A percentile compares a stretch with the other conserved stretches of the same genome.
Conservation (phyloP, 1,140 invertebrate genomes). For the Bombus terrestris region DNA sequence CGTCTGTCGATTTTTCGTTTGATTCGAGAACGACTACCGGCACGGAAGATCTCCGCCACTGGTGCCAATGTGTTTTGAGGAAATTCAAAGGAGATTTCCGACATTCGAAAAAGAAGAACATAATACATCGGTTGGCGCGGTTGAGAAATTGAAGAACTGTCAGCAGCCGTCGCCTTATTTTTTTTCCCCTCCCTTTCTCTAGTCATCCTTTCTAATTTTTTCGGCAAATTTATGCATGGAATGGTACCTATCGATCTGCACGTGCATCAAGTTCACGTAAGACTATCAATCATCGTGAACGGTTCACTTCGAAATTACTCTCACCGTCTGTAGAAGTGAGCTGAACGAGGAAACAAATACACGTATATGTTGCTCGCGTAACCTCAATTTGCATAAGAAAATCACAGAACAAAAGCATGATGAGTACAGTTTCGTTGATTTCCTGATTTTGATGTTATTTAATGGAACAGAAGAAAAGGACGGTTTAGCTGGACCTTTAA, state of each 20-base stretch:
- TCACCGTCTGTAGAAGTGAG: background rate
- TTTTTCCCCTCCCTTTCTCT: no score
- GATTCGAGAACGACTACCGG: background rate
- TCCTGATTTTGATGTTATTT: no score
- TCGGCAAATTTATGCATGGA: slow-evolving; percentile 30
- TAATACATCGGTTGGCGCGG: background rate
- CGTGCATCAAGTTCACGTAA: background rate
- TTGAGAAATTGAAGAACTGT: slow-evolving; percentile 62
- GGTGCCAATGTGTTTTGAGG: slow-evolving; percentile 43
- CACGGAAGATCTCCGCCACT: background rate
- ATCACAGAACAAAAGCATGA: background rate
- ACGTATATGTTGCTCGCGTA: no score
- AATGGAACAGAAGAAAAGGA: no score
- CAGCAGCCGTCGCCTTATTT: slow-evolving; percentile 11
- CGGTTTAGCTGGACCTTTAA: no score
- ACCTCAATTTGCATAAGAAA: background rate
- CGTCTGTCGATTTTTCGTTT: slow-evolving; percentile 30
- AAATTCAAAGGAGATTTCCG: slow-evolving; percentile 54
- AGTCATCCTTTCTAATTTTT: background rate
- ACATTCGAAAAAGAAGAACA: slow-evolving; percentile 11
- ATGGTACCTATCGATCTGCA: background rate
- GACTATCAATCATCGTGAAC: background rate
- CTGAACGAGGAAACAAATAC: background rate
- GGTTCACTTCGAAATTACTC: background rate
- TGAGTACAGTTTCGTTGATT: background rate